Conservation (phyloP, 2,113 vertebrate genomes). For the Hippolais icterina region DNA sequence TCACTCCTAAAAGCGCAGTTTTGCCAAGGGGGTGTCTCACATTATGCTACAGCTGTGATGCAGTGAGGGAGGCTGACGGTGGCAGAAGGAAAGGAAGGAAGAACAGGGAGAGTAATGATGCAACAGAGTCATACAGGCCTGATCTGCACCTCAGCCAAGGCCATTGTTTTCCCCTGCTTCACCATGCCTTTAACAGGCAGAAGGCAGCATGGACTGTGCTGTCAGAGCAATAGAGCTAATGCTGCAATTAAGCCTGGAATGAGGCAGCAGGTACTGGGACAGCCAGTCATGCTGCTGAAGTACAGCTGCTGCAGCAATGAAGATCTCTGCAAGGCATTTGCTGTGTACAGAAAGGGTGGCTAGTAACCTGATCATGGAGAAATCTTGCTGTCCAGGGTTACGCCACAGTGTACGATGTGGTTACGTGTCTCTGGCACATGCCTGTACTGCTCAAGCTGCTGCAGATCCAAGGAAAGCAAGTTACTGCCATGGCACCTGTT, state of each 20-base stretch:
- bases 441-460: not conserved
- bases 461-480: not conserved
- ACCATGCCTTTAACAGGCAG: not conserved
- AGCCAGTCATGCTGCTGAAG: not conserved
- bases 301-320: not conserved
- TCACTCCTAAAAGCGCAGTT: fast-evolving
- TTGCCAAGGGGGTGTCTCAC: fast-evolving
- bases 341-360: not conserved
- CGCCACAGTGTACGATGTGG: fast-evolving
- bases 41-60: fast-evolving
- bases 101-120: not conserved
- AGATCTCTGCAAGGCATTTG: not conserved
- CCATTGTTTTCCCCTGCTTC: not conserved
- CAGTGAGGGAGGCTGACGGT: not conserved
- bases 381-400: not conserved
- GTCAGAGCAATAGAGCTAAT: not conserved
- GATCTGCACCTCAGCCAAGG: not conserved
- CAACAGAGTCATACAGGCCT: not conserved
- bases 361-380: not conserved
- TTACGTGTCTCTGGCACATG: fast-evolving
- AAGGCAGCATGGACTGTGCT: not conserved
- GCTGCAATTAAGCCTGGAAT: not conserved
- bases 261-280: not conserved
- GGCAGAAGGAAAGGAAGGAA: not conserved
- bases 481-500: not conserved